These are phyloP conservation scores for Silurus asotus DNA, from an alignment of 2,113 vertebrate genomes.

Conservation along the genomic window DNA sequence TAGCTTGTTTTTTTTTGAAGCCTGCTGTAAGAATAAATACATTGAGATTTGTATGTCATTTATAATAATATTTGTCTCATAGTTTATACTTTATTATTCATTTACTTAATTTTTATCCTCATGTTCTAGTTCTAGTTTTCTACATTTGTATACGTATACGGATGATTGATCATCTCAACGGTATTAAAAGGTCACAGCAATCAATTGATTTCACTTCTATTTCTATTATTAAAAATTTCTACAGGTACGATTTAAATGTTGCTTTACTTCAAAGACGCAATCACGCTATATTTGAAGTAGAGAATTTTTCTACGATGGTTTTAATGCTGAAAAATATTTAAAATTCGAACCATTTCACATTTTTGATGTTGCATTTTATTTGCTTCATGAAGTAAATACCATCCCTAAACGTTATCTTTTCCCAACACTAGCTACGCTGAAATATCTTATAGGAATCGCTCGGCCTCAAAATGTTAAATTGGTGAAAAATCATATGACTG, in stretches of 20 bases:
- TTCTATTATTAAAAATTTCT: too few relatives aligned
- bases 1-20: not conserved
- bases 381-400: not conserved
- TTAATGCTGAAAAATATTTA: not conserved
- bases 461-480: not conserved
- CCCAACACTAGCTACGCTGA: not conserved
- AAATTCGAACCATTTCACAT: too few relatives aligned
- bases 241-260: not conserved
- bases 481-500: not conserved
- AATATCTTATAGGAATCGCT: not conserved
- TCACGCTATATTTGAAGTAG: not conserved
- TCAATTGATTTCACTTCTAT: too few relatives aligned
- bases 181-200: too few relatives aligned
- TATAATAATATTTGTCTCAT: not conserved
- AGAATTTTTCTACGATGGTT: not conserved
- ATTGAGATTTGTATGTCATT: not conserved
- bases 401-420: not conserved
- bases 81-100: too few relatives aligned
- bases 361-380: not conserved
- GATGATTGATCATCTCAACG: not conserved
- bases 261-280: not conserved
- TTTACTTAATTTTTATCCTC: too few relatives aligned
- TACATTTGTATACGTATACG: too few relatives aligned
- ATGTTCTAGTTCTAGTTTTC: too few relatives aligned
- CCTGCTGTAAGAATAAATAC: not conserved